Conservation (phyloP, 2,888 invertebrate species). For the Gandaritis pyraliata region DNA sequence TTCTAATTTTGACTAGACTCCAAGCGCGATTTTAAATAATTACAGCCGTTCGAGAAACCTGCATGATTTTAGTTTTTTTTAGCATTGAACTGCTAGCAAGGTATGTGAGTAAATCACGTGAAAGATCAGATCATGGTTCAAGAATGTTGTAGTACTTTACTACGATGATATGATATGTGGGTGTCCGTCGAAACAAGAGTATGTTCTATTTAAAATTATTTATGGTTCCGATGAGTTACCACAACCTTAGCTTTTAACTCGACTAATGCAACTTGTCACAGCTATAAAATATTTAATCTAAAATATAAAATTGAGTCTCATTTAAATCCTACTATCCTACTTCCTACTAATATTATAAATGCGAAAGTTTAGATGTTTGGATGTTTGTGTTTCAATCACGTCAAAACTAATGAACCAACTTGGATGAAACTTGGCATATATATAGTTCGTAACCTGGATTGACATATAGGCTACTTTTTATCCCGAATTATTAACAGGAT, state of each 20-base stretch:
- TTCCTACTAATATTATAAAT: too few species aligned
- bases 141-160: conserved; percentile 60
- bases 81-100: conserved; percentile 18
- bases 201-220: conserved; percentile 54
- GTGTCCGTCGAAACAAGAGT: conserved; percentile 56
- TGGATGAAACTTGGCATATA: too few species aligned
- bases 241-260: conserved; percentile 16
- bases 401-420: too few species aligned
- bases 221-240: conserved; percentile 46
- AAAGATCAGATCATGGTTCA: conserved; percentile 41
- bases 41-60: conserved; percentile 13
- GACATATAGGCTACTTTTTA: too few species aligned
- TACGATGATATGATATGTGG: conserved; percentile 51
- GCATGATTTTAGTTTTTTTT: conserved; percentile 7
- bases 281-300: too few species aligned
- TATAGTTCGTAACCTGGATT: too few species aligned
- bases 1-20: conserved; percentile 32
- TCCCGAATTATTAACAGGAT: too few species aligned
- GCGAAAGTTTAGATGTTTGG: too few species aligned
- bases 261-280: not conserved
- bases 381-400: too few species aligned
- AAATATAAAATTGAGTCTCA: too few species aligned
- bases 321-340: too few species aligned
- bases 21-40: conserved; percentile 12
- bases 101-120: conserved; percentile 34